Evolutionary conservation across 2,888 invertebrate species (phyloP).

Genomic region (Ennomos quercinarius): DNA sequence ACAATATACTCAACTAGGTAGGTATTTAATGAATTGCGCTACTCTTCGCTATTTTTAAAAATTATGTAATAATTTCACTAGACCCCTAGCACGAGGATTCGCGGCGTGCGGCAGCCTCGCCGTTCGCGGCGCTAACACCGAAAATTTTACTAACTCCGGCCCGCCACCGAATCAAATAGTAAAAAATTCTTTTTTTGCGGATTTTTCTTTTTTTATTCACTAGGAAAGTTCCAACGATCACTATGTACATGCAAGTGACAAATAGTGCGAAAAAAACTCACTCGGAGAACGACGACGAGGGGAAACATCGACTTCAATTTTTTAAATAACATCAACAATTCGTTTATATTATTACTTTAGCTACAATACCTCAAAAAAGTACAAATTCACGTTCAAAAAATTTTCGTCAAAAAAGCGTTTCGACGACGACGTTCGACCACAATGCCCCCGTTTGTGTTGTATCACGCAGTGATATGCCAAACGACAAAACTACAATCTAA

Average conservation of each 20-base stretch:
- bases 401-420: conserved; percentile 36
- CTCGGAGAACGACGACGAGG: conserved; percentile 54
- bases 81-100: conserved; percentile 31
- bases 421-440: conserved; percentile 29
- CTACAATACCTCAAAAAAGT: conserved; percentile 42
- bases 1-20: conserved; percentile 77
- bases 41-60: conserved; percentile 70
- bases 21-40: conserved; percentile 74
- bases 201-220: conserved; percentile 64
- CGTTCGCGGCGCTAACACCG: conserved; percentile 25
- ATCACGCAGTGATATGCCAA: conserved; percentile 76
- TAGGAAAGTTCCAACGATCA: conserved; percentile 49
- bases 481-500: conserved; percentile 53
- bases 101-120: conserved; percentile 36
- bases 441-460: conserved; percentile 64
- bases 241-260: conserved; percentile 74
- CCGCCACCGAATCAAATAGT: conserved; percentile 54
- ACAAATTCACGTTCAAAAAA: conserved; percentile 37
- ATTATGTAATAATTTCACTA: conserved; percentile 64
- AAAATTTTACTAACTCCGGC: conserved; percentile 41
- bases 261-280: conserved; percentile 68
- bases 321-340: conserved; percentile 43
- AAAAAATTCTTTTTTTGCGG: conserved; percentile 71
- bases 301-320: conserved; percentile 41
- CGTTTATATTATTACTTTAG: conserved; percentile 41